Base-by-base conservation (phyloP, 1,140 invertebrate species). In the Zaprionus ornatus region DNA sequence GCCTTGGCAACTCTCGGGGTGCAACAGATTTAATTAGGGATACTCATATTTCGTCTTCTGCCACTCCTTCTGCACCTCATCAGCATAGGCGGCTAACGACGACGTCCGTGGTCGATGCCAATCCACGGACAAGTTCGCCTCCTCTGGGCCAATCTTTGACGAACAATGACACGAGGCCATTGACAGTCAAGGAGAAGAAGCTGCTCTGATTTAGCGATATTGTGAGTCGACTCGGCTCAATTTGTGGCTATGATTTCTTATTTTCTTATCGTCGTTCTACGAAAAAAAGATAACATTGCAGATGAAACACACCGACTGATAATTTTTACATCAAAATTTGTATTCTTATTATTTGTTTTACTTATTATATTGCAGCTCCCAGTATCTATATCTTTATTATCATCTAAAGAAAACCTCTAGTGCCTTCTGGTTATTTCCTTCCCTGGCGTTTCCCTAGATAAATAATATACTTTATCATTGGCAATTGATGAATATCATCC, bases 301-400 rank as follows among this genome's bases (percentile, higher is more conserved):
- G 56, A 62, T 56, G 56, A 62, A 68, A 74, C 54, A 82, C 73
- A 88, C 77, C 80, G 84, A 87, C 84, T 87, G 84, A 88, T 87
- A 77, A 88, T 84, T 87, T 87, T 83, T 84, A 88, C 77, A 83
- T 83, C 50, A 45, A 74, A 85, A 77, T 68, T 74, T 69, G n/a
- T 17, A 69, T 65, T 50, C 40, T 4, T 62, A 55, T 9, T 65
- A 10, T 55, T 12, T 61, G 61, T 45, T 45, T 21, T 62, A 40
- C 17, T 15, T 35, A 12, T 13, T 57, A 54, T 45, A 42, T 48
- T 70, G 35, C 67, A 68, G 62, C 77, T 12, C 13, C 4, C 5
- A 17, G 57, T 29, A 65, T 32, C 32, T 65, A 19, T 52, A 45
- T 61, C 52, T 77, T 62, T 77, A 71, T 71, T 60, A 59, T 60